A percentile compares a stretch with the other conserved stretches of the same genome.
phyloP scores from a whole-genome alignment of 2,888 invertebrate genomes.

The Drosophila limbata region DNA sequence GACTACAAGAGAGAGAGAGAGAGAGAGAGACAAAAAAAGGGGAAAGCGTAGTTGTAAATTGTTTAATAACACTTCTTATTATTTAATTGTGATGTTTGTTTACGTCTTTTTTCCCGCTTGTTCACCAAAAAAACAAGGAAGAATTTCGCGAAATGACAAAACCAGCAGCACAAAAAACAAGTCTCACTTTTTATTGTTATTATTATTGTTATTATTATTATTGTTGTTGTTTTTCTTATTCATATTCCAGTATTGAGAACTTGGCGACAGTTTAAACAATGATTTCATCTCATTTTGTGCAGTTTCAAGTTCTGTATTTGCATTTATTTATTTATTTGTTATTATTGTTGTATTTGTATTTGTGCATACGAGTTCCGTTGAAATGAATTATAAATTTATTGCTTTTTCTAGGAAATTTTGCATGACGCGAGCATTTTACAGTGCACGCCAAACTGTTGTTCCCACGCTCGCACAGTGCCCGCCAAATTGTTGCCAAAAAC shows the following conservation, averaged over 20 bases:
- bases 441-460: constrained; percentile 37
- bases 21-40: neutral
- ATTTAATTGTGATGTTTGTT: constrained; percentile 28
- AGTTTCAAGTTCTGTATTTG: constrained; percentile 12
- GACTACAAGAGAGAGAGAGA: too few species aligned
- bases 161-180: neutral
- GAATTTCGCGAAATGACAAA: constrained; percentile 1
- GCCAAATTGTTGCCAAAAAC: constrained; percentile 31
- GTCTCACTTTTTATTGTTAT: constrained; percentile 7
- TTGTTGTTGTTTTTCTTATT: neutral
- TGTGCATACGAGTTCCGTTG: constrained; percentile 2
- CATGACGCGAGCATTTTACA: constrained; percentile 26
- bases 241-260: constrained; percentile 21
- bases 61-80: constrained; percentile 40
- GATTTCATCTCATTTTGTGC: constrained; percentile 37
- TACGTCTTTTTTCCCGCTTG: constrained; percentile 15
- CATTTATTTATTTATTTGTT: constrained; percentile 15
- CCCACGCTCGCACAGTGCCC: constrained; percentile 45
- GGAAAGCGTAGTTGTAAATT: constrained; percentile 35
- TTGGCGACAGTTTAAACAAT: constrained; percentile 27
- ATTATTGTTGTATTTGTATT: neutral
- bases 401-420: constrained; percentile 28
- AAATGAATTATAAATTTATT: constrained; percentile 21
- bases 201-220: constrained; percentile 1
- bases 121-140: constrained; percentile 10